A percentile compares a stretch with the other conserved stretches of the same genome.
Conservation (phyloP, 2,113 vertebrate genomes). For the Seriola rivoliana region DNA sequence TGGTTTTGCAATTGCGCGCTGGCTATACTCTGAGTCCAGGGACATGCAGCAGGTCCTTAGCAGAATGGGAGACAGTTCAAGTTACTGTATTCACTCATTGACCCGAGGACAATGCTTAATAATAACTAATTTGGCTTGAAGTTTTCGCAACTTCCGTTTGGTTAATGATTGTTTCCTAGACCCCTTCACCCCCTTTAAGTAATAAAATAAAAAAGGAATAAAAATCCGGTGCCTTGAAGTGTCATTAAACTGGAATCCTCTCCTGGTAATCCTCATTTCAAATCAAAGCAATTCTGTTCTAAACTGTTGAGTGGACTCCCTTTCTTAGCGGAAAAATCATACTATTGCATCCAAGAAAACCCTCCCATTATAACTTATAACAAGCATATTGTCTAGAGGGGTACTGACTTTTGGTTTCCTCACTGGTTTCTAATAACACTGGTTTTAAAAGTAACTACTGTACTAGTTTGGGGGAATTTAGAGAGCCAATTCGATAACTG, state of each 20-base stretch:
- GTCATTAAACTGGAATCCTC: background rate
- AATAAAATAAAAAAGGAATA: background rate
- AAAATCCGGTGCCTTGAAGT: too few relatives aligned
- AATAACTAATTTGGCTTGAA: background rate
- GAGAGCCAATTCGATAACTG: background rate
- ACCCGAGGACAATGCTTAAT: background rate
- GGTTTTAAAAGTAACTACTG: background rate
- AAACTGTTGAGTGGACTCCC: too few relatives aligned
- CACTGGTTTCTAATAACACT: too few relatives aligned
- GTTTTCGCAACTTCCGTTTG: background rate
- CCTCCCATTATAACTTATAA: too few relatives aligned
- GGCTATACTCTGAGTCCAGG: background rate
- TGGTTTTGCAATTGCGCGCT: rapidly evolving
- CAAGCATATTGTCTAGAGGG: too few relatives aligned
- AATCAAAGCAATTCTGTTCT: too few relatives aligned
- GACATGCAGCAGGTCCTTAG: background rate
- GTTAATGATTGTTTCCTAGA: background rate
- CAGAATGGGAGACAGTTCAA: background rate
- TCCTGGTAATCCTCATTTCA: too few relatives aligned
- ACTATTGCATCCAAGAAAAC: too few relatives aligned
- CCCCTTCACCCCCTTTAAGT: background rate
- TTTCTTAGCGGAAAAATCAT: too few relatives aligned
- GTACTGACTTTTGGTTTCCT: too few relatives aligned
- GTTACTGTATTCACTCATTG: background rate
- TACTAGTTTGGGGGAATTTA: background rate